Conservation (phyloP, 37 sponge, comb jelly and placozoan genomes). For the Theonella swinhoei region DNA sequence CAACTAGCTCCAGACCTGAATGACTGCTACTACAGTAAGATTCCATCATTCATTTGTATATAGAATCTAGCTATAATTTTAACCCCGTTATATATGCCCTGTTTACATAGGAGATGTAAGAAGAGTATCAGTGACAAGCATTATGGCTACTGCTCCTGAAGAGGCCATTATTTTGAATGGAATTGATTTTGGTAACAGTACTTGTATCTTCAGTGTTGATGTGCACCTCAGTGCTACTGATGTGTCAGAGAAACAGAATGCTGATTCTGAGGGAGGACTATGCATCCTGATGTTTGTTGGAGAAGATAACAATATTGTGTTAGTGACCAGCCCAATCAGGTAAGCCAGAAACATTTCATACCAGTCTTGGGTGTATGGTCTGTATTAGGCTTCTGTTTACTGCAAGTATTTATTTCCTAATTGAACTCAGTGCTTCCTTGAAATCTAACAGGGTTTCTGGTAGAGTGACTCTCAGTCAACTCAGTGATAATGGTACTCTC, state of each 20-base stretch:
- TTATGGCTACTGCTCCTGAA: background rate
- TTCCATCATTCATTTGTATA: no score
- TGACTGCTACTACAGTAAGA: conserved; percentile 46
- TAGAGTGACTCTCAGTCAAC: background rate
- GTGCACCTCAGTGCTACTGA: background rate
- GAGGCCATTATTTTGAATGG: background rate
- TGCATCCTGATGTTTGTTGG: background rate
- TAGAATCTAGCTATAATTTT: no score
- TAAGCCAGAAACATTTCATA: no score
- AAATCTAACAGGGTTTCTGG: no score
- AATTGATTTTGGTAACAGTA: background rate
- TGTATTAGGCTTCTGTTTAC: no score
- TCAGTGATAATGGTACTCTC: background rate
- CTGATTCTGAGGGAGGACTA: background rate
- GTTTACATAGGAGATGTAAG: background rate
- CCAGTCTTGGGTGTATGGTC: no score
- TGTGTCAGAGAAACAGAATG: background rate
- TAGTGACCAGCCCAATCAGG: background rate
- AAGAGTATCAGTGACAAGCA: background rate
- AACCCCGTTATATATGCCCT: no score
- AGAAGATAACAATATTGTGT: background rate
- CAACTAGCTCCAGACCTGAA: conserved; percentile 14
- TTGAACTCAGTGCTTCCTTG: no score
- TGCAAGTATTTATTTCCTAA: no score
- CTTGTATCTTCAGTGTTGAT: background rate